Conservation (phyloP, 2,113 vertebrate species). For the Siniperca knerii region DNA sequence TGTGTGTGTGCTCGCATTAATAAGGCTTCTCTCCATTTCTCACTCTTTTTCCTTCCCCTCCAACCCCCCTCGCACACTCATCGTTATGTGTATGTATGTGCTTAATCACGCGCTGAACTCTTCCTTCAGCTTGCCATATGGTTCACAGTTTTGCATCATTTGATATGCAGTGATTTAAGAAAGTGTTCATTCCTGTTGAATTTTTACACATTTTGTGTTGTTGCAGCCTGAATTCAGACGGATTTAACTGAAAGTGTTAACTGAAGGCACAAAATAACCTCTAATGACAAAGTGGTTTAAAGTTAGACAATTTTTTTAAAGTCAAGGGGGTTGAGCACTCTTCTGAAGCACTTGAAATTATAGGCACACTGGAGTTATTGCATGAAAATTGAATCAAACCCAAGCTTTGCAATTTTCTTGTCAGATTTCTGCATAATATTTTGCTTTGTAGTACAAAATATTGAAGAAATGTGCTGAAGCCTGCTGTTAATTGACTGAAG, state of each 20-base stretch:
- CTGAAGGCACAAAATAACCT: slow-evolving; percentile 32
- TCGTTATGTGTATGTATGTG: slow-evolving; percentile 38
- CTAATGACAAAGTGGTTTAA: slow-evolving; percentile 36
- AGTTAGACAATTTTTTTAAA: slow-evolving; percentile 8
- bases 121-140: slow-evolving; percentile 60
- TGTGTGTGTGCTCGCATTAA: slow-evolving; percentile 39
- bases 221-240: slow-evolving; percentile 17
- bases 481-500: slow-evolving; percentile 24
- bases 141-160: slow-evolving; percentile 53
- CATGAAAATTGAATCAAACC: slow-evolving; percentile 2
- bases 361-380: neutral
- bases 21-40: slow-evolving; percentile 36
- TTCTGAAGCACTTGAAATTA: slow-evolving; percentile 6
- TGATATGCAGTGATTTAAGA: slow-evolving; percentile 45
- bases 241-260: slow-evolving; percentile 21
- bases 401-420: slow-evolving; percentile 4
- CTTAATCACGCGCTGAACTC: slow-evolving; percentile 61
- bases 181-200: slow-evolving; percentile 27
- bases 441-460: neutral
- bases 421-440: neutral
- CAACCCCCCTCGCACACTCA: slow-evolving; percentile 12
- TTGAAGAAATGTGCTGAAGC: neutral
- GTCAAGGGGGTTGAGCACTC: slow-evolving; percentile 7
- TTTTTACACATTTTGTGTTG: slow-evolving; percentile 19
- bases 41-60: neutral